Conservation (phyloP, 2,113 vertebrate species). For the Elanus axillaris region DNA sequence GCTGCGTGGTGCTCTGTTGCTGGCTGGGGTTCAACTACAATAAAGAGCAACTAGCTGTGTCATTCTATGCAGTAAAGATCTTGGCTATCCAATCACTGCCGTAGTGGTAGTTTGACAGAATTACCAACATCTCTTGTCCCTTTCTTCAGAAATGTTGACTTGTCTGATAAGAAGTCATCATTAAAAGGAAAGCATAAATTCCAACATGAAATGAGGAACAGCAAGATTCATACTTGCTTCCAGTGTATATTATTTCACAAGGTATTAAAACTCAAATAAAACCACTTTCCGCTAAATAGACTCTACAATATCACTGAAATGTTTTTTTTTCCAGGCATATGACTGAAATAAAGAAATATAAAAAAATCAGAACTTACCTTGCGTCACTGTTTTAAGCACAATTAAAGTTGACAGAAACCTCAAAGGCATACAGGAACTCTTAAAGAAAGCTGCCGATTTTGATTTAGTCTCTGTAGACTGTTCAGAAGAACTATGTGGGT, state of each 20-base stretch:
- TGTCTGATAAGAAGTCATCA: not conserved
- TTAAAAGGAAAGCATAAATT: not conserved
- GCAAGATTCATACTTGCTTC: not conserved
- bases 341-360: not conserved
- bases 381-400: slow-evolving; percentile 83
- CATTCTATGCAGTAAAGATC: not conserved
- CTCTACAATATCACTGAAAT: not conserved
- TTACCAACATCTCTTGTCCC: not conserved
- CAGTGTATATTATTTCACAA: not conserved
- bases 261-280: not conserved
- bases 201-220: not conserved
- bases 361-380: slow-evolving; percentile 73
- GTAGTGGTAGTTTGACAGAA: not conserved
- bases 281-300: not conserved
- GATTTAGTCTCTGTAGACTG: slow-evolving; percentile 42
- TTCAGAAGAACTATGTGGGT: slow-evolving; percentile 20
- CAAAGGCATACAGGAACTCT: slow-evolving; percentile 76
- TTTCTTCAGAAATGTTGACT: not conserved
- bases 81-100: not conserved
- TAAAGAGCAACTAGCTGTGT: not conserved
- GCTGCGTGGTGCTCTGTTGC: too few species aligned
- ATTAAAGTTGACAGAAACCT: slow-evolving; percentile 84
- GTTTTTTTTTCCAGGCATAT: not conserved
- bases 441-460: slow-evolving; percentile 74
- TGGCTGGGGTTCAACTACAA: too few species aligned